phyloP scores from a whole-genome alignment of 2,113 vertebrate species.

The Anarhynchus alexandrinus region DNA sequence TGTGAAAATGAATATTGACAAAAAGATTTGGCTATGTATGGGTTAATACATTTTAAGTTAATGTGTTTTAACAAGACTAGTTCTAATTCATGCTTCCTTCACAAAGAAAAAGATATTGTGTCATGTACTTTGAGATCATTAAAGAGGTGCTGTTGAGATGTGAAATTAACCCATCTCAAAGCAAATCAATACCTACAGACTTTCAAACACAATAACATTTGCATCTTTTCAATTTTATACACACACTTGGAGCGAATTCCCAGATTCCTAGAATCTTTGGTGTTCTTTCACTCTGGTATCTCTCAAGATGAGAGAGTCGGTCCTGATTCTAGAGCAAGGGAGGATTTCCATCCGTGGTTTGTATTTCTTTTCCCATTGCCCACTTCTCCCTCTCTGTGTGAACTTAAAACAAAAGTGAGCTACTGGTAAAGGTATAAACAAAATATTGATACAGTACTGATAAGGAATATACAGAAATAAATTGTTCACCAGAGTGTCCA shows the following conservation, averaged over 20 bases:
- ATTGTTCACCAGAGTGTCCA: not conserved
- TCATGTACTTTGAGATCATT: not conserved
- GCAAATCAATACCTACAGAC: not conserved
- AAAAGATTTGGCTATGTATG: not conserved
- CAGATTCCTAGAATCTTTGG: not conserved
- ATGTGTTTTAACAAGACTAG: not conserved
- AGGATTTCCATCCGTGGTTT: not conserved
- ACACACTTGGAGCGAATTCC: not conserved
- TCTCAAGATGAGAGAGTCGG: not conserved
- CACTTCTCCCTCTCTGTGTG: not conserved
- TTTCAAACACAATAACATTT: not conserved
- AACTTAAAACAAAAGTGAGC: not conserved
- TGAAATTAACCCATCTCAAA: not conserved
- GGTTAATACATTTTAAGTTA: not conserved
- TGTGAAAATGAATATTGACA: constrained; percentile 10
- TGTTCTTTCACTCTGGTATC: not conserved
- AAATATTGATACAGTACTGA: not conserved
- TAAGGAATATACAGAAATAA: not conserved
- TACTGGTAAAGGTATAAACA: not conserved
- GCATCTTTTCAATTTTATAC: not conserved
- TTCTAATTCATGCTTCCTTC: not conserved
- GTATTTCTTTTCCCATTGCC: not conserved
- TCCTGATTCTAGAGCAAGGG: not conserved
- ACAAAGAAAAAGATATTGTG: not conserved
- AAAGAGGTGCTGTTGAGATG: not conserved